phyloP scores from a whole-genome alignment of 2,888 invertebrate genomes.

The Lasioglossum morio region DNA sequence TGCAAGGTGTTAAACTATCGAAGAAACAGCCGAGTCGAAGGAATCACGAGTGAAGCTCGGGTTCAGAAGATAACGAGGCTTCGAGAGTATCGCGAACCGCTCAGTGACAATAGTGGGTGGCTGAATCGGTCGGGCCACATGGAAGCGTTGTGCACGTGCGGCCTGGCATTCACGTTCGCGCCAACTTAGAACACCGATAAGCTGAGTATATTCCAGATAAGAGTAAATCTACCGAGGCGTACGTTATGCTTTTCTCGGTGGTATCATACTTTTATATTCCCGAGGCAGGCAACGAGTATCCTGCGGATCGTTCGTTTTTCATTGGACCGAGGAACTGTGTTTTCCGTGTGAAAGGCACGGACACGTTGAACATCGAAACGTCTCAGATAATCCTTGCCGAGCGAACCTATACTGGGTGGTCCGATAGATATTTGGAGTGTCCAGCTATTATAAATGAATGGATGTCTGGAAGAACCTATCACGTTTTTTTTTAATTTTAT shows the following conservation, averaged over 20 bases:
- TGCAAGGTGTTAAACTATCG: not conserved
- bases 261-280: conserved; percentile 21
- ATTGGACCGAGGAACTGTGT: conserved; percentile 4
- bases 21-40: conserved; percentile 19
- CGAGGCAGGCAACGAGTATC: conserved; percentile 17
- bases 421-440: too few species aligned
- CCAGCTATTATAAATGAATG: too few species aligned
- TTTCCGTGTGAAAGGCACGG: conserved; percentile 23
- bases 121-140: conserved; percentile 48
- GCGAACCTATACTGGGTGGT: conserved; percentile 29
- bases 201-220: conserved; percentile 56
- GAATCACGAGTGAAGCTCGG: conserved; percentile 35
- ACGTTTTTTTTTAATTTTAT: too few species aligned
- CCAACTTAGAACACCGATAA: conserved; percentile 59
- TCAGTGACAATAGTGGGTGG: conserved; percentile 63
- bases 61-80: conserved; percentile 54
- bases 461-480: too few species aligned
- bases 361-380: conserved; percentile 13
- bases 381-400: conserved; percentile 37
- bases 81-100: conserved; percentile 43
- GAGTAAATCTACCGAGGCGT: conserved; percentile 40
- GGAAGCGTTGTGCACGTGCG: conserved; percentile 47
- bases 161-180: conserved; percentile 43
- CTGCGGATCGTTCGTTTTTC: conserved; percentile 7
- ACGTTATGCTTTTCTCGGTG: conserved; percentile 21